A percentile compares a stretch with the other conserved stretches of the same genome.
Evolutionary conservation across 2,797 vertebrate genomes (phyloP).

Genomic region (Micromesistius poutassou): DNA sequence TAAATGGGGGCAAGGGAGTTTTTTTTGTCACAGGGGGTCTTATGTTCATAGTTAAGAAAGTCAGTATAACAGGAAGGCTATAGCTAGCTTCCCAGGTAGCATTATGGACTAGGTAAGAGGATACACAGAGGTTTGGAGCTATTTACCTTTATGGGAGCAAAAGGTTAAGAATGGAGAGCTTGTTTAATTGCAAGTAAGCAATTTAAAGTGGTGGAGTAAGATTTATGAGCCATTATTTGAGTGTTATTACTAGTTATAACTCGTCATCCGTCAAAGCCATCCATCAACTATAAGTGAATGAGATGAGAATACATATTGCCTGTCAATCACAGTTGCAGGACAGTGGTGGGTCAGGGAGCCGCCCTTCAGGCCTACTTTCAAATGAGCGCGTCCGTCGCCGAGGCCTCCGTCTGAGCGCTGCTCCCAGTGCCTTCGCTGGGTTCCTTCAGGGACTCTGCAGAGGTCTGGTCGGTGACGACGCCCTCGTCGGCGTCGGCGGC

Average conservation of each 20-base stretch:
- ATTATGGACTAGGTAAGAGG: neutral
- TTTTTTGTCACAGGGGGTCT: neutral
- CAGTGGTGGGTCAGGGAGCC: too few species aligned
- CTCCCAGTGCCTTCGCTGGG: conserved; percentile 62
- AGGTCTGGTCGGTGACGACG: conserved; percentile 52
- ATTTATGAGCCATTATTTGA: neutral
- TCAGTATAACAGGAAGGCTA: neutral
- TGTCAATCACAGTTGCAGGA: too few species aligned
- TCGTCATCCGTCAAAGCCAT: neutral
- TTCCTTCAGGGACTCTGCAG: conserved; percentile 61
- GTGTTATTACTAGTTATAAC: neutral
- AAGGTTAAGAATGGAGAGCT: neutral
- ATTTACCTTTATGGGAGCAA: neutral
- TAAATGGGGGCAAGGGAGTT: neutral
- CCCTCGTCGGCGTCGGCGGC: conserved; percentile 55
- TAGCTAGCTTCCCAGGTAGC: neutral
- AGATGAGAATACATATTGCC: neutral
- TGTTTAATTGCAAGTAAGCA: neutral
- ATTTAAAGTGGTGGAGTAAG: neutral
- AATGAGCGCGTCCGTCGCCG: conserved; percentile 4
- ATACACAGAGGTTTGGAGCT: neutral
- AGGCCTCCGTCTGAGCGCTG: conserved; percentile 22
- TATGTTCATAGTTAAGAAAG: neutral
- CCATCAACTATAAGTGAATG: neutral
- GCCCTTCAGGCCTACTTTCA: conserved; percentile 34